phyloP scores from a whole-genome alignment of 1,140 invertebrate genomes.

The Trachymyrmex cornetzi region DNA sequence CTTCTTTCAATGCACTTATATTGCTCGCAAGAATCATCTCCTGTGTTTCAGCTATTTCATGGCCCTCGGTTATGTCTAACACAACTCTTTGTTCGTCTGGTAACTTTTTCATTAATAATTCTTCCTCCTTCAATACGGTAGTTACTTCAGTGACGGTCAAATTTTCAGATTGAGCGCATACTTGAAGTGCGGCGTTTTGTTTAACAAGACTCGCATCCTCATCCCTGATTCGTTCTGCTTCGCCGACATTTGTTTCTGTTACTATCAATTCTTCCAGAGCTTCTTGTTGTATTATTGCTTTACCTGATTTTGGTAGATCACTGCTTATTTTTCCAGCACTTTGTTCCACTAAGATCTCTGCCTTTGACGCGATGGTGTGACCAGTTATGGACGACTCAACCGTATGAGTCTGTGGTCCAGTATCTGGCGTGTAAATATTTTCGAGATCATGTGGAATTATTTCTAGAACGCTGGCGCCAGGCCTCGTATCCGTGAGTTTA shows the following conservation, averaged over 20 bases:
- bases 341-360: slow-evolving; percentile 86
- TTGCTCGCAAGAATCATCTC: slow-evolving; percentile 81
- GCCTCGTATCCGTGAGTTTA: slow-evolving; percentile 85
- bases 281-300: slow-evolving; percentile 86
- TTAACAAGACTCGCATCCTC: slow-evolving; percentile 78
- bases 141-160: slow-evolving; percentile 79
- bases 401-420: slow-evolving; percentile 80
- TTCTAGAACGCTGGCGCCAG: slow-evolving; percentile 86
- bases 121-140: slow-evolving; percentile 78
- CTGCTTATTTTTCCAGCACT: slow-evolving; percentile 83
- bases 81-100: slow-evolving; percentile 82
- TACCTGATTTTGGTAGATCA: slow-evolving; percentile 82
- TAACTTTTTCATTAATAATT: slow-evolving; percentile 74
- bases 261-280: slow-evolving; percentile 87
- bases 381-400: slow-evolving; percentile 85
- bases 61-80: slow-evolving; percentile 83
- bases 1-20: slow-evolving; percentile 75
- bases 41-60: slow-evolving; percentile 86
- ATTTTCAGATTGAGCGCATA: slow-evolving; percentile 78
- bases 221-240: slow-evolving; percentile 85
- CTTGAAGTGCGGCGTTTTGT: slow-evolving; percentile 81
- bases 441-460: slow-evolving; percentile 87
- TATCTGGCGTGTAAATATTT: slow-evolving; percentile 81
- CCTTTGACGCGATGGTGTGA: slow-evolving; percentile 86
- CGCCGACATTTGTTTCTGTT: slow-evolving; percentile 87